phyloP scores from a whole-genome alignment of 2,888 invertebrate species.

The Hedya salicella region DNA sequence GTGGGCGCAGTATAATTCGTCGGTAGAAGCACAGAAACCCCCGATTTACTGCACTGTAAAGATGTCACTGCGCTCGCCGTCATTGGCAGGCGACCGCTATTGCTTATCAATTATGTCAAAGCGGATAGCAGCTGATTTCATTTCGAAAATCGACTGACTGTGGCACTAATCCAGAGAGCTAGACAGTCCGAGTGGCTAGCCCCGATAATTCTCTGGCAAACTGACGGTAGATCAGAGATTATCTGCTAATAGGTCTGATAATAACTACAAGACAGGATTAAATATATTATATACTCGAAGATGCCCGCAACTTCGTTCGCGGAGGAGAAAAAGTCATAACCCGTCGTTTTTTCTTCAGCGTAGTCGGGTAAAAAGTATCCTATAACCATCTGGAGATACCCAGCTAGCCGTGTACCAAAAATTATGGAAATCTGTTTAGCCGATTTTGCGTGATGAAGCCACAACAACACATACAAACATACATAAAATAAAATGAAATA shows the following conservation, averaged over 20 bases:
- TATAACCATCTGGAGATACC: no score
- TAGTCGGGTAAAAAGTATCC: no score
- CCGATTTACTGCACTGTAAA: background rate
- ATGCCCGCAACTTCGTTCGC: no score
- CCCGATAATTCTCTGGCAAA: slow-evolving; percentile 35
- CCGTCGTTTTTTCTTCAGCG: no score
- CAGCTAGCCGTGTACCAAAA: no score
- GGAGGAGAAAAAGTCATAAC: no score
- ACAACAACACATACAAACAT: no score
- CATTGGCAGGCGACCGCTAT: slow-evolving; percentile 24
- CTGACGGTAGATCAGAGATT: slow-evolving; percentile 25
- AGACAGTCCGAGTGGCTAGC: slow-evolving; percentile 11
- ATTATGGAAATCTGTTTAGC: no score
- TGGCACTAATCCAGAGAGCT: slow-evolving; percentile 31
- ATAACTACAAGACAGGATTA: background rate
- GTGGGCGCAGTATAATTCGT: background rate
- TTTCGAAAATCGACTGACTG: slow-evolving; percentile 31
- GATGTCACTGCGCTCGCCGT: background rate
- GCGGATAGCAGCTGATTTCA: slow-evolving; percentile 33
- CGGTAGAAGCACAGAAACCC: background rate
- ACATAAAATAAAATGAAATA: no score
- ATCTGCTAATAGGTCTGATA: slow-evolving; percentile 5
- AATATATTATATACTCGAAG: no score
- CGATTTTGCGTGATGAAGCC: no score
- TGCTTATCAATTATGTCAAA: slow-evolving; percentile 38